Evolutionary conservation across 2,888 invertebrate species (phyloP), one percentile per base, ranked within the genome.

Genomic region (Orgyia antiqua): DNA sequence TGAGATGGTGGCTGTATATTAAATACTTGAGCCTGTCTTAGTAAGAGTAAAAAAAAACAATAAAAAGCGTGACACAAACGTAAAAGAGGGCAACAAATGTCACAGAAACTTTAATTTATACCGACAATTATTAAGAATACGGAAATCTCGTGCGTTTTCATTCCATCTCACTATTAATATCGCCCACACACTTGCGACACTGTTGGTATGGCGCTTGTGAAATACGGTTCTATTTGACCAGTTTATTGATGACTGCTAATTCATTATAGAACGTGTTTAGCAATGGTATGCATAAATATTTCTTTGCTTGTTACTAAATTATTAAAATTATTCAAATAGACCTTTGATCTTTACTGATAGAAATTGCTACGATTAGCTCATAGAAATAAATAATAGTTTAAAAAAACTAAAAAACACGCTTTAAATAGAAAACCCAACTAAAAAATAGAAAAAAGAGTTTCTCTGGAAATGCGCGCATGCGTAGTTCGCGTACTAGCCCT

Each of bases 71-170:
- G 42, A 57, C 48, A 46, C 33, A 45, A 52, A 52, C 54, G 51
- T 58, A 51, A 60, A 68, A 63, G 49, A 56, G 47, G 45, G 58
- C 63, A 39, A 68, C 69, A 66, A 70, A 70, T 51, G 73, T 72
- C 67, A 70, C 58, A 64, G 54, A 47, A 40, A 37, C 51, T 66
- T 68, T 67, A 68, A 76, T 75, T 71, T 73, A 78, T 72, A 52
- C 39, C 49, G 40, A 62, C 59, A 60, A 67, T 69, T 64, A 60
- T 48, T 54, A 45, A 43, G 31, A 60, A 68, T 67, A 67, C 64
- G 65, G 61, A 65, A 68, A 68, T 59, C 48, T 62, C 34, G 41
- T 54, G 46, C 59, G 61, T 60, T 61, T 56, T 56, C 50, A 62
- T 60, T 54, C 48, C 51, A 46, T 58, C 49, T 46, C 43, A 51